phyloP scores from a whole-genome alignment of 2,113 vertebrate species.

The Formicarius rufipectus region DNA sequence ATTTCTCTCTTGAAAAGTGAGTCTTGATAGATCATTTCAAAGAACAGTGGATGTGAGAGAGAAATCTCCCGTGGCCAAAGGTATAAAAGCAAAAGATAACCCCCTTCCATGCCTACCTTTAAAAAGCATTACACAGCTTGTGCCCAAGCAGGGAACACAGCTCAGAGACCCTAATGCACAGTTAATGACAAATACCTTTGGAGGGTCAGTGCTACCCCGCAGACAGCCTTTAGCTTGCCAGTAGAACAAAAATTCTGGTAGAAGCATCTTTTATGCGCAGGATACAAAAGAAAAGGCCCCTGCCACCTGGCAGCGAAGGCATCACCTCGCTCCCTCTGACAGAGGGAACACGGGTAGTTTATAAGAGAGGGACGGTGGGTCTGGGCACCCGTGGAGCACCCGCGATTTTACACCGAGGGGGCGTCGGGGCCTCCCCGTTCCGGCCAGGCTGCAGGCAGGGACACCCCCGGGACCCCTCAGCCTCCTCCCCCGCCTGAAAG shows the following conservation, averaged over 20 bases:
- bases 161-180: no score
- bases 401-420: neutral
- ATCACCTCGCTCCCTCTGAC: neutral
- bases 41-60: neutral
- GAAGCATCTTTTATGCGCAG: fast-evolving
- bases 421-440: fast-evolving
- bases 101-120: neutral
- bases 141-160: no score
- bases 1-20: neutral
- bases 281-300: neutral
- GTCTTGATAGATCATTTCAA: neutral
- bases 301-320: no score
- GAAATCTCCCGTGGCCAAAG: neutral
- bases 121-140: neutral
- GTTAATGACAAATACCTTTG: neutral
- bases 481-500: neutral
- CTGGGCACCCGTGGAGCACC: fast-evolving
- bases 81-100: neutral
- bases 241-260: neutral
- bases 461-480: no score
- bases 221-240: no score
- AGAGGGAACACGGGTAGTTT: fast-evolving
- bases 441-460: no score
- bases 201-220: fast-evolving
- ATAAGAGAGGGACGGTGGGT: fast-evolving